Evolutionary conservation across 2,113 vertebrate species (phyloP), one percentile per base, ranked within the genome.

Genomic region (Pica pica): DNA sequence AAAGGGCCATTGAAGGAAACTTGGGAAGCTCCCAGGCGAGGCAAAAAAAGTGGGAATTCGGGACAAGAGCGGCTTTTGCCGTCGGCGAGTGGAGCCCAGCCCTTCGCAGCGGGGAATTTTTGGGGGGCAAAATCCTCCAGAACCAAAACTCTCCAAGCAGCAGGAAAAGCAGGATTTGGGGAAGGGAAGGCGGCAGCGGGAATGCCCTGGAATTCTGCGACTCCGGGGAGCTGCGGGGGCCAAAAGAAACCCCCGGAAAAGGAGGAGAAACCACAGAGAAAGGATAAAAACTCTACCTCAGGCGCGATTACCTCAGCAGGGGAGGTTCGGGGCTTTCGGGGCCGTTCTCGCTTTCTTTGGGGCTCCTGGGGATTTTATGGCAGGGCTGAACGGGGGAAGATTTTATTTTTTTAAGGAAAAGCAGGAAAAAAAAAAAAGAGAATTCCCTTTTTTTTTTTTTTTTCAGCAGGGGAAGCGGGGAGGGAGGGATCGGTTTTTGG

Each of bases 261-360:
- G 4, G 39, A 31, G 10, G 41, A 28, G 21, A 65, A 61, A 27
- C 11, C 35, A n/a, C 14, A 33, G 18, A 31, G 22, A 47, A 24
- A 37, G 15, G 6, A n/a, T 60, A 93, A 97, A 98, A 98, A 99
- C 98, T 97, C 98, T 99, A 99, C 99, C 99, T 99, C 99, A 99
- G 98, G 98, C 98, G 98, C 98, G 98, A 97, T 99, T 99, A 99
- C 99, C 99, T 99, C 99, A 99, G 98, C 99, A 22, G 7, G 21
- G 55, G 33, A 7, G 24, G 49, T 9, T 9, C 42, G 42, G 44
- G 44, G 44, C 18, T 24, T 14, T 22, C 6, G 20, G 55, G 55
- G 55, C 19, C 31, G 44, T 16, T 42, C 16, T 42, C 42, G 42
- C 42, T 42, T 42, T 42, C 41, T 16, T 42, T 42, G 42, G 42